Conservation (phyloP, 2,888 invertebrate genomes). For the Apamea crenata region DNA sequence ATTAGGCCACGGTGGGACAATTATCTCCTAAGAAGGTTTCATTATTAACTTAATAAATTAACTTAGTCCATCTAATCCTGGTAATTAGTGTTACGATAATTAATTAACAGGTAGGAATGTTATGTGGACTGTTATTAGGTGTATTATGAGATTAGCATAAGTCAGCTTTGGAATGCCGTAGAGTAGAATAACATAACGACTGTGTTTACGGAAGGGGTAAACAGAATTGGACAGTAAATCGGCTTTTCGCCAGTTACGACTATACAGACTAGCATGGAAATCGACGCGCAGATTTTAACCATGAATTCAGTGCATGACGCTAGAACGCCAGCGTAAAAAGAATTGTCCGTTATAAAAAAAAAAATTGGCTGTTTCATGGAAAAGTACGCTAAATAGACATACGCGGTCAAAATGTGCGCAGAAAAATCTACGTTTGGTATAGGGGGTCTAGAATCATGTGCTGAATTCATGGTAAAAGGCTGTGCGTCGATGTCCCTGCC, state of each 20-base stretch:
- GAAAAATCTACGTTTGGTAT: too few relatives aligned
- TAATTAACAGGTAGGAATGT: conserved; percentile 33
- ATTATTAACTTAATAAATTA: conserved; percentile 54
- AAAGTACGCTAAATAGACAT: too few relatives aligned
- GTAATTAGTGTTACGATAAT: conserved; percentile 40
- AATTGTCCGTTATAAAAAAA: too few relatives aligned
- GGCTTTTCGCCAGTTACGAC: neutral
- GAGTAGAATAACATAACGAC: neutral
- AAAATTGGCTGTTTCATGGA: too few relatives aligned
- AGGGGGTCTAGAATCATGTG: too few relatives aligned
- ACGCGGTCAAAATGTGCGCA: too few relatives aligned
- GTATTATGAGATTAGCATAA: conserved; percentile 27
- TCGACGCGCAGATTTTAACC: too few relatives aligned
- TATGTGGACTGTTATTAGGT: neutral
- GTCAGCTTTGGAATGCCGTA: conserved; percentile 11
- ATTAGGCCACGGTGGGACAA: conserved; percentile 10
- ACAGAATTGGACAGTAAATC: neutral
- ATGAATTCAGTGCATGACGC: too few relatives aligned
- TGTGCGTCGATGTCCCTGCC: too few relatives aligned
- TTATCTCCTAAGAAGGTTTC: conserved; percentile 31
- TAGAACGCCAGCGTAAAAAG: too few relatives aligned
- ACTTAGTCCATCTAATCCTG: conserved; percentile 20
- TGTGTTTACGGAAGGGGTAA: neutral
- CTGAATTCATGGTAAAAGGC: too few relatives aligned
- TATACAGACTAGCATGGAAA: too few relatives aligned